Evolutionary conservation across 2,888 invertebrate genomes (phyloP).

Genomic region (Pegoplata infirma): DNA sequence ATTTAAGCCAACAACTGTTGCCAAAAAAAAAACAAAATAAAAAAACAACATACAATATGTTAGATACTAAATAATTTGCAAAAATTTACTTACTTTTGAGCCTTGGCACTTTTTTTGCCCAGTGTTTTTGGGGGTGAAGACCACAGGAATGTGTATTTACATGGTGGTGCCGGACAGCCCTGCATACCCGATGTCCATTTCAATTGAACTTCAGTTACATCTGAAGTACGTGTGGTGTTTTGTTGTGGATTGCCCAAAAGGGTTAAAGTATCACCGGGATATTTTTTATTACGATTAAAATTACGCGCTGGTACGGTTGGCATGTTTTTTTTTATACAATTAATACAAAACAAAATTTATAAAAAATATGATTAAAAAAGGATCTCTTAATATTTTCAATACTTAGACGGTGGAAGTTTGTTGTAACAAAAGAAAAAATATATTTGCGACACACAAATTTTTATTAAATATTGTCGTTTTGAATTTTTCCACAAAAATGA

Average conservation of each 20-base stretch:
- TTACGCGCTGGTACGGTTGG: slow-evolving; percentile 72
- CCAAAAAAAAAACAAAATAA: slow-evolving; percentile 9
- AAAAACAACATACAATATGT: too few relatives aligned
- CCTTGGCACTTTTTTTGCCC: slow-evolving; percentile 73
- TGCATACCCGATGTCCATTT: slow-evolving; percentile 70
- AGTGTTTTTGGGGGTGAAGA: slow-evolving; percentile 76
- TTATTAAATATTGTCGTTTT: background rate
- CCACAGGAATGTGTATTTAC: slow-evolving; percentile 77
- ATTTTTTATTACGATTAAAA: slow-evolving; percentile 63
- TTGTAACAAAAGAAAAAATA: too few relatives aligned
- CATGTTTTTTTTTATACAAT: too few relatives aligned
- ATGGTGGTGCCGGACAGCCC: slow-evolving; percentile 72
- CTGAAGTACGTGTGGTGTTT: slow-evolving; percentile 66
- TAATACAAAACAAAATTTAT: slow-evolving; percentile 11
- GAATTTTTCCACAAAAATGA: background rate
- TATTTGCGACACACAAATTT: background rate
- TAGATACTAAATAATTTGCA: slow-evolving; percentile 17
- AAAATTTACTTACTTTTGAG: slow-evolving; percentile 69
- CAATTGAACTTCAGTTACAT: slow-evolving; percentile 74
- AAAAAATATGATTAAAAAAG: background rate
- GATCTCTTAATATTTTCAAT: too few relatives aligned
- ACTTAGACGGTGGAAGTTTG: background rate
- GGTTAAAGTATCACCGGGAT: slow-evolving; percentile 55
- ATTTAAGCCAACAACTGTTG: slow-evolving; percentile 23
- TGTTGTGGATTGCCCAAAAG: slow-evolving; percentile 62